These are phyloP conservation scores for Chionomys nivalis DNA, from an alignment of 2,113 vertebrate genomes.

Conservation along the genomic window DNA sequence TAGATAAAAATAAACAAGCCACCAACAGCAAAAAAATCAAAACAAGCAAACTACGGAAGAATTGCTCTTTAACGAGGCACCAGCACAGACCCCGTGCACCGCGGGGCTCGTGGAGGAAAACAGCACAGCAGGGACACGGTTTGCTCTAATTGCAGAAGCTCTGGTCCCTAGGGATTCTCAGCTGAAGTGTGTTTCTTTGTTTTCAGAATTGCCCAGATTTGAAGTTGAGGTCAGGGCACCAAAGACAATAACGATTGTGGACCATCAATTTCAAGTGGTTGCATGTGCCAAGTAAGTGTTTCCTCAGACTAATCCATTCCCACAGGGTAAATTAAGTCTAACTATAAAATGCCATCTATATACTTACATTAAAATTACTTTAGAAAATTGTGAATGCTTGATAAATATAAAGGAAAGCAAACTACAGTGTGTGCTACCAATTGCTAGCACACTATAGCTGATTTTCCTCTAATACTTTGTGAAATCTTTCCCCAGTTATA, in stretches of 20 bases:
- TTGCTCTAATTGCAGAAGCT: neutral
- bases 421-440: neutral
- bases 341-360: neutral
- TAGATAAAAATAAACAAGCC: neutral
- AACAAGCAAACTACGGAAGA: neutral
- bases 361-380: neutral
- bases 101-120: neutral
- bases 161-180: neutral
- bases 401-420: neutral
- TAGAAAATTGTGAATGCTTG: conserved; percentile 3
- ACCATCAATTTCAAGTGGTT: conserved; percentile 77
- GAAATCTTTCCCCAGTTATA: neutral
- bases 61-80: neutral
- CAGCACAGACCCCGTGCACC: neutral
- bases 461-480: neutral
- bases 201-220: conserved; percentile 84
- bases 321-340: neutral
- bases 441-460: neutral
- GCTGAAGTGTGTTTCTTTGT: conserved; percentile 36
- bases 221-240: conserved; percentile 75
- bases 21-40: neutral
- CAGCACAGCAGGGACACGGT: neutral
- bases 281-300: conserved; percentile 83
- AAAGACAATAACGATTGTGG: conserved; percentile 79
- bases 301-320: conserved; percentile 22